Conservation (phyloP, 2,797 vertebrate genomes). For the Simalia tracyae region DNA sequence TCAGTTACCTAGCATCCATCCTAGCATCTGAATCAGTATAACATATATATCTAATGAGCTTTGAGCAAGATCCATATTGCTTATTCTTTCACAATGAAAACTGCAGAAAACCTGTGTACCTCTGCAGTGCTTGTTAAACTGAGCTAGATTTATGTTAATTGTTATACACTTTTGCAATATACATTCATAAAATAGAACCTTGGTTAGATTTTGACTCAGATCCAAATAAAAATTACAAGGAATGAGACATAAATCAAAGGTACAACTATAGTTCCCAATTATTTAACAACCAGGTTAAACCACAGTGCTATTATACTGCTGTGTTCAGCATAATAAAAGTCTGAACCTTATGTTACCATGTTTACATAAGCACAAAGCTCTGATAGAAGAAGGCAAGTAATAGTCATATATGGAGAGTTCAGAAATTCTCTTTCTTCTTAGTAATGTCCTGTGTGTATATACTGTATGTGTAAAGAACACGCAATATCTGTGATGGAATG, state of each 20-base stretch:
- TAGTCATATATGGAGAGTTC: not conserved
- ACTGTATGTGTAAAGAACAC: not conserved
- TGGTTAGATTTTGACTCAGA: not conserved
- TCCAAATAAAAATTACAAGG: not conserved
- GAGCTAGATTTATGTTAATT: not conserved
- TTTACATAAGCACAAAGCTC: not conserved
- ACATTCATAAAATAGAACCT: not conserved
- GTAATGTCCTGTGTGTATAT: not conserved
- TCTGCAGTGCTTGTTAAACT: not conserved
- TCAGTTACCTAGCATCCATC: not conserved
- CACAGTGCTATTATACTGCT: not conserved
- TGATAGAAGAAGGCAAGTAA: not conserved
- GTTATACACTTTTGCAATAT: not conserved
- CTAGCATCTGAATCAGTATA: not conserved
- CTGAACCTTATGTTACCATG: not conserved
- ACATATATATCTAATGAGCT: not conserved
- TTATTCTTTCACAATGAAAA: not conserved
- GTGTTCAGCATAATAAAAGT: not conserved
- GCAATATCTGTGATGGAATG: too few relatives aligned
- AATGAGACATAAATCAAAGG: not conserved
- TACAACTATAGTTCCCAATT: not conserved
- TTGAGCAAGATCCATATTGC: not conserved
- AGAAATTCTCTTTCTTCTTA: not conserved
- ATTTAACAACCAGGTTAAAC: not conserved
- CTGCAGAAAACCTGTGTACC: not conserved